A percentile compares a stretch with the other conserved stretches of the same genome.
phyloP scores from a whole-genome alignment of 30 jellyfish, hydroid and myxozoan species.

The Haliclystus octoradiatus region DNA sequence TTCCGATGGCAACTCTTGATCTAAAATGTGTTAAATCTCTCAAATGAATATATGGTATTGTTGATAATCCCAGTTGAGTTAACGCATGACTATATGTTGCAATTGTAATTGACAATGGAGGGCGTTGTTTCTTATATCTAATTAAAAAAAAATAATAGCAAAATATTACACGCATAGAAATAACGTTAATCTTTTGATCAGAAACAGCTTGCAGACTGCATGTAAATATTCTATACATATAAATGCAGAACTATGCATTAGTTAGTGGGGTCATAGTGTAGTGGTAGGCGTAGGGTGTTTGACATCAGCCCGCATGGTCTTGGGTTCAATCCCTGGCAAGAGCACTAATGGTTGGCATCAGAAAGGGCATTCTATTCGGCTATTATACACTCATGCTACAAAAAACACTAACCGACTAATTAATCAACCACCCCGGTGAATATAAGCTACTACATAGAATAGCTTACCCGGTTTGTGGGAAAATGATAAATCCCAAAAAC shows the following conservation, averaged over 20 bases:
- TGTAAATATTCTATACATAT: not conserved
- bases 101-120: conserved; percentile 65
- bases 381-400: too few species aligned
- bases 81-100: conserved; percentile 63
- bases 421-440: too few species aligned
- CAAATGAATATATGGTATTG: conserved; percentile 41
- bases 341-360: too few species aligned
- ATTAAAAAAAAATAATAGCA: not conserved
- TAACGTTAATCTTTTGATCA: not conserved
- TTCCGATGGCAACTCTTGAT: conserved; percentile 21
- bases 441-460: too few species aligned
- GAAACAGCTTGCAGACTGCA: not conserved
- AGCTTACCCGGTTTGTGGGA: too few species aligned
- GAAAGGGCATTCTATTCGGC: too few species aligned
- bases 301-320: too few species aligned
- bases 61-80: conserved; percentile 62
- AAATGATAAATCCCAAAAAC: too few species aligned
- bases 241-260: not conserved
- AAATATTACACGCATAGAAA: not conserved
- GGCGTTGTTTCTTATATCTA: conserved; percentile 36
- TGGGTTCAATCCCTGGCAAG: too few species aligned
- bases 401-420: too few species aligned
- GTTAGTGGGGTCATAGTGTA: too few species aligned
- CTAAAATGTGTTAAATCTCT: conserved; percentile 39
- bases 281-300: too few species aligned